Evolutionary conservation across 2,113 vertebrate genomes (phyloP).

Genomic region (Oostethus manadensis): DNA sequence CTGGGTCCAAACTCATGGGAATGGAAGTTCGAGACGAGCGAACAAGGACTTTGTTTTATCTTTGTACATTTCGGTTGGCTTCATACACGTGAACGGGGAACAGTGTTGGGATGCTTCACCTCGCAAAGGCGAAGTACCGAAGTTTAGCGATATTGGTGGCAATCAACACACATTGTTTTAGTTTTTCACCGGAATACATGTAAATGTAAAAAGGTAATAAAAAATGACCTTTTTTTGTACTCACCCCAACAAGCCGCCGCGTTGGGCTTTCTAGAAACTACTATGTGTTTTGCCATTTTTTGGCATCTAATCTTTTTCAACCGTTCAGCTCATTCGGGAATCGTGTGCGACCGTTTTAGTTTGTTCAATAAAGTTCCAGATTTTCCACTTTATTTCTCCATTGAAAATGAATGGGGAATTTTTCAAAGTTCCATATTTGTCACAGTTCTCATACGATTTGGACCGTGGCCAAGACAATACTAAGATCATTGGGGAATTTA

Average conservation of each 20-base stretch:
- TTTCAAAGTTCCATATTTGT: too few relatives aligned
- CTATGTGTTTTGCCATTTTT: too few relatives aligned
- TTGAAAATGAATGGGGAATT: too few relatives aligned
- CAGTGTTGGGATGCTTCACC: background rate
- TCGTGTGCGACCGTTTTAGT: too few relatives aligned
- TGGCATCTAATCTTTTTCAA: too few relatives aligned
- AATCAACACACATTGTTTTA: background rate
- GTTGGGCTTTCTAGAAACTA: slow-evolving; percentile 42
- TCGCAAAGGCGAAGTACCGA: slow-evolving; percentile 9
- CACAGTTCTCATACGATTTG: too few relatives aligned
- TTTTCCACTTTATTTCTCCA: too few relatives aligned
- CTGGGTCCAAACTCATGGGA: slow-evolving; percentile 14
- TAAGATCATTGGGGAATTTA: too few relatives aligned
- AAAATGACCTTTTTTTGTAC: background rate
- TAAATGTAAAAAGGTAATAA: background rate
- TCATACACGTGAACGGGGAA: background rate
- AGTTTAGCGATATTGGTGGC: slow-evolving; percentile 30
- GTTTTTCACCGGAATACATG: background rate
- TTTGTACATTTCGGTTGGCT: background rate
- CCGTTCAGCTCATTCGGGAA: too few relatives aligned
- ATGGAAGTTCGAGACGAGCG: background rate
- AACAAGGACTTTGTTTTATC: background rate
- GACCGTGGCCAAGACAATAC: too few relatives aligned
- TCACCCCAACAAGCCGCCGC: background rate
- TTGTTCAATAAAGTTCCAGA: too few relatives aligned